Evolutionary conservation across 2,888 invertebrate genomes (phyloP), one percentile per base, ranked within the genome.

Genomic region (Parochlus steinenii): DNA sequence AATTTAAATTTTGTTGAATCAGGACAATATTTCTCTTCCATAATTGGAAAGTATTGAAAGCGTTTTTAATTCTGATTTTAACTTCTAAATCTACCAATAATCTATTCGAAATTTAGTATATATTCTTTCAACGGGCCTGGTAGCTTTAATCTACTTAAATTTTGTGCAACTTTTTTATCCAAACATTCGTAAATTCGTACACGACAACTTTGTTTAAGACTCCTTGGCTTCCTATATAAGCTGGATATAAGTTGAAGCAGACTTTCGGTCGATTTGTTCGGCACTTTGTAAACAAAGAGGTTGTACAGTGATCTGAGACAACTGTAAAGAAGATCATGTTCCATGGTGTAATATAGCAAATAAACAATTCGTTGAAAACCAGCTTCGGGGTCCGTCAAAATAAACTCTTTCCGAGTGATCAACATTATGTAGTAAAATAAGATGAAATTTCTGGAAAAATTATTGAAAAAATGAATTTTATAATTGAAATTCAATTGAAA

Each of bases 341-440:
- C 67, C 77, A 78, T 77, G 22, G 69, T 65, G 39, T 66, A 55
- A 49, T 71, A 71, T 51, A 72, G 73, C 28, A 74, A 55, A 56
- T 68, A 63, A 37, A 80, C 67, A 31, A 80, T 65, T 42, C 71
- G 68, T 29, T 71, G 65, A 47, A 73, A 77, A 22, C 67, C 63
- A 48, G 70, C 62, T 33, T 69, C 65, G 7, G 71, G 67, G 51
- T 74, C 73, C 43, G 61, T 63, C 27, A 71, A 59, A 36, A 71
- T 56, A 47, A 67, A 67, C 49, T 71, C 71, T 47, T 74, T 72
- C 44, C 73, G 67, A 41, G 74, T 72, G 42, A 77, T 67, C 46
- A 74, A 57, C 55, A 76, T 71, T 43, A 79, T 71, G 50, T 74
- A 79, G 53, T 74, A 73, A 48, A 73, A 75, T 31, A 75, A 60